Evolutionary conservation across 2,113 vertebrate genomes (phyloP).

Genomic region (Mystacornis crossleyi): DNA sequence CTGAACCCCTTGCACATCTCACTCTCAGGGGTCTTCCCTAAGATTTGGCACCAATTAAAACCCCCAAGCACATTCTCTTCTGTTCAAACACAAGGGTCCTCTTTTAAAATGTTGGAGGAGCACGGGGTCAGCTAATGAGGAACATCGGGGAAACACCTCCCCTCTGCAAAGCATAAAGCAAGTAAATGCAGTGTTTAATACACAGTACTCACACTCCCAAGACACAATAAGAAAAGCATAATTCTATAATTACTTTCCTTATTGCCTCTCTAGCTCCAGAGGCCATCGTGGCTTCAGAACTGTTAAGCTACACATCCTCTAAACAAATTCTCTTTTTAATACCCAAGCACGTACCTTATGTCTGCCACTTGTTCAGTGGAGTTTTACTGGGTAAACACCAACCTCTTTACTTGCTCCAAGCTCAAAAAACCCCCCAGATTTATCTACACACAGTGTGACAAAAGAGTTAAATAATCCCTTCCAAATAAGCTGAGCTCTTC

Average conservation of each 20-base stretch:
- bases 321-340: not conserved
- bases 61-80: not conserved
- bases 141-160: not conserved
- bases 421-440: not conserved
- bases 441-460: not conserved
- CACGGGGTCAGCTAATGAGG: not conserved
- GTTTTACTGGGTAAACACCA: not conserved
- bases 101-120: not conserved
- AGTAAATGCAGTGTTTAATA: not conserved
- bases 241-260: not conserved
- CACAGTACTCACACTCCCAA: not conserved
- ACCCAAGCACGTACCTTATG: rapidly evolving
- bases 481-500: not conserved
- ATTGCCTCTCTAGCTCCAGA: not conserved
- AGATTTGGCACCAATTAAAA: not conserved
- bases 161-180: not conserved
- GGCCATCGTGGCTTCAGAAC: not conserved
- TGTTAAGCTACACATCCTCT: not conserved
- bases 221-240: not conserved
- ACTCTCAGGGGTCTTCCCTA: not conserved
- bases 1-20: not conserved
- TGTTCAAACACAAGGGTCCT: not conserved
- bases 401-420: not conserved
- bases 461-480: not conserved
- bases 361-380: not conserved